Evolutionary conservation across 2,888 invertebrate species (phyloP).

Genomic region (Eupelmus urozonus): DNA sequence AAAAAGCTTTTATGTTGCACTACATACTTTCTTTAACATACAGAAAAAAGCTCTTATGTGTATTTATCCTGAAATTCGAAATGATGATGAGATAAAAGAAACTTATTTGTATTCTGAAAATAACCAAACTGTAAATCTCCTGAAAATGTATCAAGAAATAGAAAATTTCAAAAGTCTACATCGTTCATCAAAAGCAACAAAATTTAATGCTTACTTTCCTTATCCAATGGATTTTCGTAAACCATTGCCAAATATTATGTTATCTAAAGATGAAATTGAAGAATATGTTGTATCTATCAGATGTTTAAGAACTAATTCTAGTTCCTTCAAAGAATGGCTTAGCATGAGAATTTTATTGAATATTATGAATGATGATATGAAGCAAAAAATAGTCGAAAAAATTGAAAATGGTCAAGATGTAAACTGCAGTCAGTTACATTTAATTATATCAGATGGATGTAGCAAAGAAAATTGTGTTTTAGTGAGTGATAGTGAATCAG

Average conservation of each 20-base stretch:
- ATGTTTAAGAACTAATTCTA: conserved; percentile 62
- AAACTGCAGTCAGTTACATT: conserved; percentile 56
- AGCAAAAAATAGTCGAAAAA: conserved; percentile 57
- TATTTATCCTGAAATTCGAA: conserved; percentile 70
- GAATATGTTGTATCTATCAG: conserved; percentile 66
- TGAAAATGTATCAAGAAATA: conserved; percentile 68
- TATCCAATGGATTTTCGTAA: conserved; percentile 65
- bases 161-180: conserved; percentile 68
- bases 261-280: conserved; percentile 64
- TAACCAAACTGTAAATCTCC: conserved; percentile 61
- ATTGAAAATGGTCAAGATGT: conserved; percentile 45
- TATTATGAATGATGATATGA: conserved; percentile 55
- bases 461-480: conserved; percentile 28
- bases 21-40: conserved; percentile 65
- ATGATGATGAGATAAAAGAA: conserved; percentile 67
- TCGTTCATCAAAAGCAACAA: conserved; percentile 49
- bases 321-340: conserved; percentile 56
- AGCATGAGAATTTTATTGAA: conserved; percentile 58
- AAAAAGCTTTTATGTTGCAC: conserved; percentile 62
- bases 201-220: conserved; percentile 67
- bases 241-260: conserved; percentile 68
- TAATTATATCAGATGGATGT: conserved; percentile 48
- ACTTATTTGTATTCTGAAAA: conserved; percentile 66
- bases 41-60: conserved; percentile 70
- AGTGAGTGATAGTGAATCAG: conserved; percentile 31